These are phyloP conservation scores for Papilio elwesi DNA, from an alignment of 2,888 invertebrate species.

Conservation along the genomic window DNA sequence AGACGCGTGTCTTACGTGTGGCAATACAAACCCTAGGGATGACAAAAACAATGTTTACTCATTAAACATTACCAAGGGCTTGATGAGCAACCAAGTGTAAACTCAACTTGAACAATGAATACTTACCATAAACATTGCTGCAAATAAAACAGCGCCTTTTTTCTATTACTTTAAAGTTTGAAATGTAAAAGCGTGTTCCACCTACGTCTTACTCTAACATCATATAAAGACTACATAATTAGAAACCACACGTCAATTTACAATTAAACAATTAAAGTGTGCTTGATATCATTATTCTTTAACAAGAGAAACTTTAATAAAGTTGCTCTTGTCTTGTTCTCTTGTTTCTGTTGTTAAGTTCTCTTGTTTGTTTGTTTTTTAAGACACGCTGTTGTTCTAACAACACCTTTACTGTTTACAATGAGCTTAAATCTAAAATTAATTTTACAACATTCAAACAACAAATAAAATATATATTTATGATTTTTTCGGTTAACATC, in stretches of 20 bases:
- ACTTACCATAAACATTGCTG: conserved; percentile 16
- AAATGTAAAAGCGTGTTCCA: background rate
- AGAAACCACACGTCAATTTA: conserved; percentile 21
- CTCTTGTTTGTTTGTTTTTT: too few relatives aligned
- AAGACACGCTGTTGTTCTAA: too few relatives aligned
- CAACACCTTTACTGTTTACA: too few relatives aligned
- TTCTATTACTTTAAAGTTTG: background rate
- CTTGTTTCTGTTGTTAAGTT: too few relatives aligned
- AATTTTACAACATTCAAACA: background rate
- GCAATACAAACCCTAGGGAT: conserved; percentile 14
- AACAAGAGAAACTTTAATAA: conserved; percentile 9
- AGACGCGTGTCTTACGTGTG: background rate
- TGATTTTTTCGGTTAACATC: too few relatives aligned
- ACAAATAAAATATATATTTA: background rate
- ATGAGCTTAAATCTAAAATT: too few relatives aligned
- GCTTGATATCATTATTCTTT: conserved; percentile 17
- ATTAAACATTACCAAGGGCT: conserved; percentile 42
- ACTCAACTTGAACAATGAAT: conserved; percentile 37
- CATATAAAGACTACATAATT: conserved; percentile 16
- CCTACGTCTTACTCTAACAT: background rate
- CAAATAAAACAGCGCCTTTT: conserved; percentile 10
- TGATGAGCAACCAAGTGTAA: conserved; percentile 34
- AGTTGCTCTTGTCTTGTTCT: too few relatives aligned
- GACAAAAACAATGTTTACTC: conserved; percentile 41
- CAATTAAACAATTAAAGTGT: conserved; percentile 30